Conservation (phyloP, 2,888 invertebrate species). For the Ligdia adustata region DNA sequence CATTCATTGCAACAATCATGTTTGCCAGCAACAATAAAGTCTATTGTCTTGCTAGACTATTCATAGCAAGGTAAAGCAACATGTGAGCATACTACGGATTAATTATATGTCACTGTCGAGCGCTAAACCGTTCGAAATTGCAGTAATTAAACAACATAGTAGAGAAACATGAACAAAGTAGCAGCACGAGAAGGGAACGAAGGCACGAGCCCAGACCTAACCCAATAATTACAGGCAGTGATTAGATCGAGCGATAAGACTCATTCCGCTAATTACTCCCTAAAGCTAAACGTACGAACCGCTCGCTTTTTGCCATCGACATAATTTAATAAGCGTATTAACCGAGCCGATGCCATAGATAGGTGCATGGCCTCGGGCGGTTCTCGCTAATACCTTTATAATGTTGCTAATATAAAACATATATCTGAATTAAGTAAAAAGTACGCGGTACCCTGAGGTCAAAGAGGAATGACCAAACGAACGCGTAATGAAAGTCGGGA, state of each 20-base stretch:
- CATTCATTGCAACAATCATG: conserved; percentile 63
- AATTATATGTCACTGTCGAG: conserved; percentile 2
- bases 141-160: conserved; percentile 12
- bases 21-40: conserved; percentile 60
- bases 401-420: conserved; percentile 56
- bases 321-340: conserved; percentile 83
- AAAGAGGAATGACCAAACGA: conserved; percentile 81
- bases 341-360: conserved; percentile 77
- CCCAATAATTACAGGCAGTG: conserved; percentile 77
- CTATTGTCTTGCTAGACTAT: conserved; percentile 50
- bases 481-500: conserved; percentile 69
- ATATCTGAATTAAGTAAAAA: conserved; percentile 52
- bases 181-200: conserved; percentile 48
- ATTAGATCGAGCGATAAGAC: conserved; percentile 78
- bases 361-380: conserved; percentile 65
- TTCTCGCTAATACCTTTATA: conserved; percentile 71
- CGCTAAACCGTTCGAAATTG: conserved; percentile 1
- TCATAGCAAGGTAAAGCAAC: conserved; percentile 26
- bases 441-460: conserved; percentile 63
- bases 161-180: conserved; percentile 43
- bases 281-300: conserved; percentile 75
- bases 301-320: conserved; percentile 77
- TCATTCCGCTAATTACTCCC: conserved; percentile 83
- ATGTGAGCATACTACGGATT: conserved; percentile 11
- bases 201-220: conserved; percentile 50